Evolutionary conservation across 1,140 invertebrate genomes (phyloP).

Genomic region (Zophobas atratus): DNA sequence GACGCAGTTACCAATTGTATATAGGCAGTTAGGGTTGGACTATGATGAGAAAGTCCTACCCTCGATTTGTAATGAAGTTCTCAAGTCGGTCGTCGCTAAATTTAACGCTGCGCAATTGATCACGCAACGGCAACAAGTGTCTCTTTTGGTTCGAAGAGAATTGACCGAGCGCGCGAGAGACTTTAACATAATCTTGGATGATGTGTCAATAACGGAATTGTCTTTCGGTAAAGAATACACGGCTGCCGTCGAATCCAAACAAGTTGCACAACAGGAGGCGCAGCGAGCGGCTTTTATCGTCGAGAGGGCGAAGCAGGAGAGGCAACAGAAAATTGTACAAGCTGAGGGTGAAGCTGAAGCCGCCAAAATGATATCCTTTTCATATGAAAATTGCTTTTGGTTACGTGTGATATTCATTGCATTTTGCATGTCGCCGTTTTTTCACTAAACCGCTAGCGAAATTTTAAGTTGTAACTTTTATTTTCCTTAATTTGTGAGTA

Average conservation of each 20-base stretch:
- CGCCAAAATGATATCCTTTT: conserved; percentile 96
- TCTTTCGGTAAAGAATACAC: conserved; percentile 99
- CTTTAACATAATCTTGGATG: conserved; percentile 99
- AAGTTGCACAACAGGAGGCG: conserved; percentile 99
- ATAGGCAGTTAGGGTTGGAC: conserved; percentile 89
- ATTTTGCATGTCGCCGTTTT: too few species aligned
- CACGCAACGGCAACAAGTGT: conserved; percentile 97
- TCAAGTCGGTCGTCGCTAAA: conserved; percentile 99
- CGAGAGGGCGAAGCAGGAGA: conserved; percentile 97
- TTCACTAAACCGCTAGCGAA: too few species aligned
- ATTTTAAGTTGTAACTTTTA: background rate
- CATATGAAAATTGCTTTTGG: conserved; percentile 26
- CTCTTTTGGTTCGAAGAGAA: conserved; percentile 93
- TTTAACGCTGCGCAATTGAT: conserved; percentile 99
- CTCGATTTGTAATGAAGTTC: conserved; percentile 98
- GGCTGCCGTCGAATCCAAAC: conserved; percentile 99
- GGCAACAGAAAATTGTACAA: conserved; percentile 99
- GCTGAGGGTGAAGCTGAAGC: conserved; percentile 99
- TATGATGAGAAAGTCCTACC: conserved; percentile 95
- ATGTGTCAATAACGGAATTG: conserved; percentile 99
- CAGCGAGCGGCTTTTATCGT: conserved; percentile 98
- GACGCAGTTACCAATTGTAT: conserved; percentile 85
- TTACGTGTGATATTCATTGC: too few species aligned
- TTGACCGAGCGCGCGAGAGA: conserved; percentile 97
- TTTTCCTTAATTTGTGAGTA: conserved; percentile 43